Percentiles rank a stretch among this genome's conserved stretches.
phyloP scores from a whole-genome alignment of 2,888 invertebrate genomes.

The Drosophila differens region DNA sequence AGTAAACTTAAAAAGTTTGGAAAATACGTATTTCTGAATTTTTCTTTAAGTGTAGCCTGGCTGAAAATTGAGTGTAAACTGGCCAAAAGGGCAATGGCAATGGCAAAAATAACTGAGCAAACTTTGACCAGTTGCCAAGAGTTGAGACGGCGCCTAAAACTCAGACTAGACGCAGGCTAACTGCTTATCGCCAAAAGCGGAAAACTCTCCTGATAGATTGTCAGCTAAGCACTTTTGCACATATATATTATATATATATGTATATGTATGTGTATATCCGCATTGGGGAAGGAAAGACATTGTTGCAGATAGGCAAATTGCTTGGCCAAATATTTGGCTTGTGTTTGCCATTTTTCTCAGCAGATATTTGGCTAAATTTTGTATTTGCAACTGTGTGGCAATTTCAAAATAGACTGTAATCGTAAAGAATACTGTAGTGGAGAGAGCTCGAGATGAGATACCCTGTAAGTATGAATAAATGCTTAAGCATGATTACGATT shows the following conservation, averaged over 20 bases:
- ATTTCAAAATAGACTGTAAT: background rate
- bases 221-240: conserved; percentile 58
- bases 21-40: background rate
- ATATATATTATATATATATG: conserved; percentile 12
- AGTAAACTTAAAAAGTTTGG: background rate
- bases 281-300: conserved; percentile 44
- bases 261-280: conserved; percentile 22
- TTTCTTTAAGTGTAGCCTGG: conserved; percentile 26
- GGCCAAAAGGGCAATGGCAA: conserved; percentile 35
- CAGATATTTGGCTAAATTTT: conserved; percentile 6
- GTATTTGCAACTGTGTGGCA: background rate
- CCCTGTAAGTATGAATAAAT: background rate
- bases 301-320: conserved; percentile 54
- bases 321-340: conserved; percentile 57
- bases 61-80: conserved; percentile 33
- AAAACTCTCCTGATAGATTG: conserved; percentile 60
- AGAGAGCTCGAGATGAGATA: background rate
- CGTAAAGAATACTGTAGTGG: background rate
- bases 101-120: conserved; percentile 30
- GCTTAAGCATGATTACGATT: background rate
- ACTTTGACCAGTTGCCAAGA: conserved; percentile 78
- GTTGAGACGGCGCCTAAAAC: conserved; percentile 62
- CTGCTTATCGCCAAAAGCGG: conserved; percentile 49
- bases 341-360: conserved; percentile 6
- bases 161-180: conserved; percentile 37